phyloP scores from a whole-genome alignment of 2,113 vertebrate genomes.

The Chaetodon auriga region DNA sequence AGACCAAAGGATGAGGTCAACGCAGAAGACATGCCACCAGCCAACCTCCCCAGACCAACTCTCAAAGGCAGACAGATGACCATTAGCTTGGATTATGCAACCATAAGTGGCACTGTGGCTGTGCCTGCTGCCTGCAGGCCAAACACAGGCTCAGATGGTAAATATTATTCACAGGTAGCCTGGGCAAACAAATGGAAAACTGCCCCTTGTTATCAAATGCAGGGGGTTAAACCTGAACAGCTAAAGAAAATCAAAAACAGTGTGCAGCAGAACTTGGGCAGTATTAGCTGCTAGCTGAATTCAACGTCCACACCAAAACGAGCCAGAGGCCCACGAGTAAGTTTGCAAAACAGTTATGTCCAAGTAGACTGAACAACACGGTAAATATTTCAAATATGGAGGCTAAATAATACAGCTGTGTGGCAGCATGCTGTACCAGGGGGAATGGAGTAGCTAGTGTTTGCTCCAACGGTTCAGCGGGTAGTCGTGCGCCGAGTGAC shows the following conservation, averaged over 20 bases:
- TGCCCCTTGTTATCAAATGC: background rate
- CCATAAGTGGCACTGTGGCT: conserved; percentile 53
- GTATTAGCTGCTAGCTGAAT: conserved; percentile 65
- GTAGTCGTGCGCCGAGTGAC: conserved; percentile 56
- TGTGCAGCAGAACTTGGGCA: conserved; percentile 47
- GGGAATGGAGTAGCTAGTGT: background rate
- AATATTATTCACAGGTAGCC: conserved; percentile 33
- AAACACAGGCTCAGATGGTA: conserved; percentile 44
- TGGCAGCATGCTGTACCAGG: background rate
- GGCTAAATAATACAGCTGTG: rapidly evolving
- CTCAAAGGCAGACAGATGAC: conserved; percentile 39
- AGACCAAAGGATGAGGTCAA: conserved; percentile 19
- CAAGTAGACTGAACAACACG: too few species aligned
- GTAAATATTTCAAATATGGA: background rate
- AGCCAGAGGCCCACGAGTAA: conserved; percentile 43
- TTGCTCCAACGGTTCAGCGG: conserved; percentile 48
- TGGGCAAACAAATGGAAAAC: conserved; percentile 14
- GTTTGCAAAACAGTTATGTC: conserved; percentile 42
- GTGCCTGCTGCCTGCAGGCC: conserved; percentile 65
- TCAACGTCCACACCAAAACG: conserved; percentile 3
- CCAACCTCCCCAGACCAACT: conserved; percentile 13
- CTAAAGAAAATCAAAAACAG: background rate
- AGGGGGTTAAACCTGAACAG: background rate
- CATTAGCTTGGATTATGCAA: conserved; percentile 67
- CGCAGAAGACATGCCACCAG: conserved; percentile 2